Base-by-base conservation (phyloP, 2,797 vertebrate genomes). In the Coracias cyanogaster region DNA sequence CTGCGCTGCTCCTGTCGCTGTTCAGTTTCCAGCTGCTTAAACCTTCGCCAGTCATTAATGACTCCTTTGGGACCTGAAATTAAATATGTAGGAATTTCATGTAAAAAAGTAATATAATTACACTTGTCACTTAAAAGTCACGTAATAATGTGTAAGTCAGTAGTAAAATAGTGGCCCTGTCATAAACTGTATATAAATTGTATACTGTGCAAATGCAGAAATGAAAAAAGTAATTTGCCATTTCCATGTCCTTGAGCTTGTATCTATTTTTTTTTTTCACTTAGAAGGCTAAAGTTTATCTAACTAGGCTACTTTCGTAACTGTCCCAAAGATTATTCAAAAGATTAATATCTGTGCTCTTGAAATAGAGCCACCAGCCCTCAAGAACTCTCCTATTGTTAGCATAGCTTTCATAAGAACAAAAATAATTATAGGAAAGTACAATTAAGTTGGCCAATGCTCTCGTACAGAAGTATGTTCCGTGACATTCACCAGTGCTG, bases 11-110 rank as follows among this genome's bases (percentile, higher is more conserved):
- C 99, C 86, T 99, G 98, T 86, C 98, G 98, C 94, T 99, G 99
- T 89, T 99, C 99, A 0, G 99, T 99, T 93, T 99, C 99, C 98
- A 99, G 95, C 94, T 99, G 99, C 90, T 99, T 99, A 94, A 98
- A 99, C 81, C 99, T 99, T 52, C 99, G 97, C 99, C 99, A 99
- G 96, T 99, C 99, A 37, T 99, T 99, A 90, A 99, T 99, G 88
- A 99, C 99, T 15, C 99, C 99, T 97, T 99, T 99, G 21, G 99
- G 99, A 91, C 99, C 99, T 99, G 96, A 5, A 45, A n/a, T 80
- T 13, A 39, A 62, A 54, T 1, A 62, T 2, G 22, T 0, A 29
- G 39, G 18, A 8, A 57, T 73, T 82, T 46, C 0, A 1, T 19
- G 21, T 1, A 6, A 65, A 77, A 45, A 25, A 10, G 16, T 6